Evolutionary conservation across 2,113 vertebrate species (phyloP), one percentile per base, ranked within the genome.

Genomic region (Melospiza melodia): DNA sequence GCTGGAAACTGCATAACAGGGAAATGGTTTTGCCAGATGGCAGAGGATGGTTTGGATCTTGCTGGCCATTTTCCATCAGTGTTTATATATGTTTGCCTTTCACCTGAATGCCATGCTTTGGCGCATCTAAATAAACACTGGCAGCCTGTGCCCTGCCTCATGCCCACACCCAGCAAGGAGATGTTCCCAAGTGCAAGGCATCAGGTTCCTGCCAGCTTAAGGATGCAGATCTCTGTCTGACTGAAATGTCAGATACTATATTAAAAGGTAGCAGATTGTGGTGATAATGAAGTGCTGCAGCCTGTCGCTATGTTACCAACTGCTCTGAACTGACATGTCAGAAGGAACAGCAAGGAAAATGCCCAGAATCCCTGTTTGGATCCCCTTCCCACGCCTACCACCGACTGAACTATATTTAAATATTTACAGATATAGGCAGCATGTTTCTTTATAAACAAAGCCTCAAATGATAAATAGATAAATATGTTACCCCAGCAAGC

Each of bases 191-290:
- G 66, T 46, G 52, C 58, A 85, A 89, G 72, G 54, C 68, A 86
- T 43, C 63, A 88, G 76, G 48, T 69, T 87, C 23, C 84, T 67
- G 65, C 75, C 88, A 91, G 75, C 52, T 94, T 81, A 84, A 81
- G 84, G 77, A 95, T 0, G 4, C 90, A 91, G 86, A 69, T 67
- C 83, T 59, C 74, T 74, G 83, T 76, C 89, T 95, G 90, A 76
- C 91, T 93, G 76, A 97, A 97, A 97, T 96, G 95, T 93, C 95
- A 96, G 75, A 66, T 86, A 72, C 86, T 90, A 71, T 94, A 89
- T 94, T 92, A 87, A 75, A 92, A 95, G 88, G 93, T 90, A 97
- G 90, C 93, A 97, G 95, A 95, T 96, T 97, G 94, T 93, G 92
- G 94, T 89, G 92, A 93, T 95, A 97, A 96, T 84, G 94, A 95